A percentile compares a stretch with the other conserved stretches of the same genome.
Evolutionary conservation across 2,797 vertebrate species (phyloP).

Genomic region (Borostomias antarcticus): DNA sequence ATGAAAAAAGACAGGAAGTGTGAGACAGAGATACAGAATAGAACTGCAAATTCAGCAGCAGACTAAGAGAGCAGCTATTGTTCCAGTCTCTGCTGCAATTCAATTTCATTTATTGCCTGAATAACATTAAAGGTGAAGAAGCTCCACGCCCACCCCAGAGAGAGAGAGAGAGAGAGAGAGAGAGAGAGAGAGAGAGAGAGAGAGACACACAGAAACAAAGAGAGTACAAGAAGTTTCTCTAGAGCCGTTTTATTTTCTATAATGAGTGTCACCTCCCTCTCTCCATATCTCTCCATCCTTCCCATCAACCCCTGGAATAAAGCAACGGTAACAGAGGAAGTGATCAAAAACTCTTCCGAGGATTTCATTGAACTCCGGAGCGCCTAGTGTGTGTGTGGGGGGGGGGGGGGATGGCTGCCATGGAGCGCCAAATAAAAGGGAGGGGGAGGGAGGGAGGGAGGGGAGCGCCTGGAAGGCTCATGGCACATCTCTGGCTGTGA

Average conservation of each 20-base stretch:
- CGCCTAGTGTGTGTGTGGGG: background rate
- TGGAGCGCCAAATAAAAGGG: no score
- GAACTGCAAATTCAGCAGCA: no score
- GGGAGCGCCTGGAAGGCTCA: background rate
- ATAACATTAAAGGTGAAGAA: no score
- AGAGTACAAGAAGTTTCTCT: background rate
- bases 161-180: slow-evolving; percentile 8
- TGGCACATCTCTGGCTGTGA: background rate
- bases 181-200: background rate
- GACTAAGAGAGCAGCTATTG: no score
- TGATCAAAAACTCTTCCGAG: background rate
- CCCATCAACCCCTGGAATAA: background rate
- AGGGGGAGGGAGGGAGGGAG: background rate
- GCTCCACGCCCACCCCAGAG: no score
- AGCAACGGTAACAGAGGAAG: no score
- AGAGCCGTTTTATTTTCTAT: background rate
- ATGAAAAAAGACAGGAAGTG: no score
- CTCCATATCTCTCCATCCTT: background rate
- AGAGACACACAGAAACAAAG: slow-evolving; percentile 4
- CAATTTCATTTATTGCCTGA: no score
- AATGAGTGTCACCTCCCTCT: background rate
- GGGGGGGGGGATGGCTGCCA: background rate
- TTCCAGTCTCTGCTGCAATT: no score
- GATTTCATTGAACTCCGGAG: no score
- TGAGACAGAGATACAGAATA: no score